Evolutionary conservation across 2,113 vertebrate species (phyloP), one percentile per base, ranked within the genome.

Genomic region (Peromyscus polionotus): DNA sequence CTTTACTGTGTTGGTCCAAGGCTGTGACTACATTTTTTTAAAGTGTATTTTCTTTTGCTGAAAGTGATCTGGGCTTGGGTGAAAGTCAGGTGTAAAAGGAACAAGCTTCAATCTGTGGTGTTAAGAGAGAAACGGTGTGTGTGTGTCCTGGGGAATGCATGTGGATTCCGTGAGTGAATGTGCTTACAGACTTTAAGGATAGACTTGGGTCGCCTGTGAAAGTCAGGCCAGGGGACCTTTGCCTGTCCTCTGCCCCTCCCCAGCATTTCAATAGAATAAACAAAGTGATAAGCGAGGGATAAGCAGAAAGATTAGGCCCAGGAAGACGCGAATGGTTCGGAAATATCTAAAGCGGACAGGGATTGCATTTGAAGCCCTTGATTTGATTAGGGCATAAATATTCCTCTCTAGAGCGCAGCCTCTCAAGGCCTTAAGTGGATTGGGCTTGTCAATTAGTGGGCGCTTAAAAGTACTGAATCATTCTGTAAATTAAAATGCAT

Each of bases 301-400:
- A 95, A 94, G 96, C 92, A 73, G 95, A 81, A 51, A 96, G 97
- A 95, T 97, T 90, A 95, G 98, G 97, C 98, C 97, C 96, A 45
- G 98, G 98, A 97, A 98, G 86, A 91, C 72, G 68, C 68, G 97
- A 1, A 89, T 94, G 94, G 98, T 54, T 3, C 17, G 93, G 97
- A 97, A 96, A 98, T 98, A 96, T 98, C 97, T 98, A 97, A 98
- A 98, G 98, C 93, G 77, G 96, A 98, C 92, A 95, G 96, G 98
- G 97, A 99, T 98, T 98, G 97, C 98, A 98, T 99, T 98, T 98
- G 97, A 98, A 98, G 96, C 63, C 97, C 91, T 97, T 97, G 98
- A 99, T 99, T 98, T 98, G 98, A 99, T 99, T 98, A 99, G 97
- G 96, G 83, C 96, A 96, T 98, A 97, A 98, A 97, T 98, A 98